Evolutionary conservation across 2,888 invertebrate genomes (phyloP), one percentile per base, ranked within the genome.

Genomic region (Theretra japonica): DNA sequence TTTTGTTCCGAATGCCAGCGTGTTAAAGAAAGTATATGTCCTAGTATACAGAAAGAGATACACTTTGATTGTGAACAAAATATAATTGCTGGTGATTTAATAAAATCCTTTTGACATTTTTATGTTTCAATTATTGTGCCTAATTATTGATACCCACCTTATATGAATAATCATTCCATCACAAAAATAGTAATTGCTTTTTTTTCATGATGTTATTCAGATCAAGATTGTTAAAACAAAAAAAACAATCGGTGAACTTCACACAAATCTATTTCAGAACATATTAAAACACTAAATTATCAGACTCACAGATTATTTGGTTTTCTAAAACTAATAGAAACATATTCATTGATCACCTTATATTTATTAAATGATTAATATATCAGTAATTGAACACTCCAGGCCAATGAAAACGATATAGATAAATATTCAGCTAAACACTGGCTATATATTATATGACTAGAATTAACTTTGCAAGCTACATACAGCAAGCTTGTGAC

Each of bases 321-420:
- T 62, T 70, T 76, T 75, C 72, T 72, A 68, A 72, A 58, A 72
- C 71, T 70, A 65, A 68, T 65, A 71, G 71, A 70, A 58, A 30
- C 60, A 41, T 58, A 56, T 53, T 69, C 70, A 62, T 2, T 50
- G 17, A 23, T 72, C 70, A 62, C 50, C 48, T 74, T 68, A 71
- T 56, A 69, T 68, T 58, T 33, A 69, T 48, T 70, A 73, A 50
- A 70, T 79, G 75, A 75, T 50, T 58, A 75, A 70, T 80, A 77
- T 73, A 79, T 76, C 79, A 81, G 79, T 80, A 78, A 84, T 83
- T 87, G 83, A 87, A 88, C 88, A 88, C 86, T 80, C 83, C 82
- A 85, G 88, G 87, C 84, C 76, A 82, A 72, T 68, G 41, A 68
- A 59, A 68, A 48, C 72, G 53, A 68, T 72, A 73, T 50, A 15